Percentiles rank a stretch among this genome's conserved stretches.
Conservation (phyloP, 2,888 invertebrate genomes). For the Unio pictorum region DNA sequence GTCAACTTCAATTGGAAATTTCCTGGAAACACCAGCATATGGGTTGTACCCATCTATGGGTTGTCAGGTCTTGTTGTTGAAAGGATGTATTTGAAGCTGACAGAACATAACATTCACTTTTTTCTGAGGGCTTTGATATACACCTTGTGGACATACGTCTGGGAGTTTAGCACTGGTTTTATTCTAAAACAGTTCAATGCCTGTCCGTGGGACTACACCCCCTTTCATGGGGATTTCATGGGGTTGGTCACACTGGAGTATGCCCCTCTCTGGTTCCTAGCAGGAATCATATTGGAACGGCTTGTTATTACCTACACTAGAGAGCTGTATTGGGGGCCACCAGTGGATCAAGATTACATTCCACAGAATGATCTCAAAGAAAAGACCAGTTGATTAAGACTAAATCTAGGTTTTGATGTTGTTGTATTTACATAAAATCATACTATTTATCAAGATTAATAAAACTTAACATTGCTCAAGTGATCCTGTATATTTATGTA, state of each 20-base stretch:
- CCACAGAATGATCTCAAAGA: slow-evolving; percentile 13
- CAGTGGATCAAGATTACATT: slow-evolving; percentile 3
- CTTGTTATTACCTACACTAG: slow-evolving; percentile 56
- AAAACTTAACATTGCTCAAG: too few relatives aligned
- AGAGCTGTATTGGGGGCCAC: slow-evolving; percentile 56
- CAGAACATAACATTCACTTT: slow-evolving; percentile 63
- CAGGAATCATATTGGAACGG: slow-evolving; percentile 55
- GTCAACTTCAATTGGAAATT: slow-evolving; percentile 69
- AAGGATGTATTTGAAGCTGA: slow-evolving; percentile 61
- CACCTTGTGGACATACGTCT: slow-evolving; percentile 71
- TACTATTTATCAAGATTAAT: too few relatives aligned
- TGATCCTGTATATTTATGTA: too few relatives aligned
- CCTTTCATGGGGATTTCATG: slow-evolving; percentile 73
- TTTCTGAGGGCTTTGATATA: slow-evolving; percentile 71
- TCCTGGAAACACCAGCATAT: slow-evolving; percentile 74
- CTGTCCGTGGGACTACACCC: slow-evolving; percentile 75
- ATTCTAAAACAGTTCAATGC: slow-evolving; percentile 72
- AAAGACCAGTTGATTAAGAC: slow-evolving; percentile 1
- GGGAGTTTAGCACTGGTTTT: slow-evolving; percentile 74
- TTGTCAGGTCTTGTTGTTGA: slow-evolving; percentile 71
- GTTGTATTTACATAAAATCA: neutral
- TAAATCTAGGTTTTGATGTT: neutral
- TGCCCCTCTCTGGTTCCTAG: slow-evolving; percentile 73
- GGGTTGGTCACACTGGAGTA: slow-evolving; percentile 74
- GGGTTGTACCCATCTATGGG: slow-evolving; percentile 74